Evolutionary conservation across 2,888 invertebrate genomes (phyloP).

Genomic region (Odontocerum albicorne): DNA sequence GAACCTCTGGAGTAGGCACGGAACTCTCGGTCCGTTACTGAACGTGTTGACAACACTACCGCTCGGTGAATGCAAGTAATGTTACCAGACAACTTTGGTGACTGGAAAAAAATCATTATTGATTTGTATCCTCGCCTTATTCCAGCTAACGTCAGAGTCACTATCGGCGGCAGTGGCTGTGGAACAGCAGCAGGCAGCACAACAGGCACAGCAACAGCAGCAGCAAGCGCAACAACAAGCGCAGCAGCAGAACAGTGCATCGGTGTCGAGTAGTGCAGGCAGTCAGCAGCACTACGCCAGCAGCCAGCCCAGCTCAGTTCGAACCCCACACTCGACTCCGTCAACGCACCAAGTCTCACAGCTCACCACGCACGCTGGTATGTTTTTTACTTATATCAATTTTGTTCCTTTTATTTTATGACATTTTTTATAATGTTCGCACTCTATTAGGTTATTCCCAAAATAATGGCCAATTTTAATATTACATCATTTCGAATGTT

Average conservation of each 20-base stretch:
- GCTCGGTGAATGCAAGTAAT: too few species aligned
- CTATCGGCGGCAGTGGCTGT: conserved; percentile 28
- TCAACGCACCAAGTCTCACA: conserved; percentile 16
- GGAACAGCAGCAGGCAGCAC: conserved; percentile 27
- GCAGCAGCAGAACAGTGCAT: not conserved
- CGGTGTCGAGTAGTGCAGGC: not conserved
- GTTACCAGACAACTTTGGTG: too few species aligned
- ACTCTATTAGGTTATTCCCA: too few species aligned
- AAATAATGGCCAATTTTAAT: too few species aligned
- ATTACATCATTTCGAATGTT: too few species aligned
- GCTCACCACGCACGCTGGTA: conserved; percentile 23
- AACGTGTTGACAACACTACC: too few species aligned
- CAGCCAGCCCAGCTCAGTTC: conserved; percentile 5
- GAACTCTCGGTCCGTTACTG: too few species aligned
- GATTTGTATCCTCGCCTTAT: conserved; percentile 1
- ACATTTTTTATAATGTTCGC: too few species aligned
- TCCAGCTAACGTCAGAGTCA: conserved; percentile 32
- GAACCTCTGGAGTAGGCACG: too few species aligned
- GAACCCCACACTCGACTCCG: not conserved
- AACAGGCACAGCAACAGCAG: conserved; percentile 18
- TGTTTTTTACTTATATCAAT: not conserved
- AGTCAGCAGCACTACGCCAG: not conserved
- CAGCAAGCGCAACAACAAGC: not conserved
- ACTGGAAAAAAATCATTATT: too few species aligned
- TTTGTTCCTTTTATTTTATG: too few species aligned